Conservation (phyloP, 2,113 vertebrate genomes). For the Grammomys dolichurus region DNA sequence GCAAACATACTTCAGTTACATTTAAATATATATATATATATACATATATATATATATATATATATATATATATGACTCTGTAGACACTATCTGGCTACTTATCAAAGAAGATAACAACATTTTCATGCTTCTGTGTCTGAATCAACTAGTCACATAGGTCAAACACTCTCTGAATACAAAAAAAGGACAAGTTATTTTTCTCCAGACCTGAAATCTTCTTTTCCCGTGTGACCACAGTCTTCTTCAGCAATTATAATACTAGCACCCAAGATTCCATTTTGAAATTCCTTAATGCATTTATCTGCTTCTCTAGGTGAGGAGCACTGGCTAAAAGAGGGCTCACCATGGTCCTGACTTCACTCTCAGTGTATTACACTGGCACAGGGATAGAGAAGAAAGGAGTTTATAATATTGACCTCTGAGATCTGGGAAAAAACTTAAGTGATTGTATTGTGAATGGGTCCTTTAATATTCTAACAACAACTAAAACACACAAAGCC, state of each 20-base stretch:
- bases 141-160: not conserved
- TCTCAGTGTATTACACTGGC: not conserved
- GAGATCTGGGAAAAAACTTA: not conserved
- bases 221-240: not conserved
- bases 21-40: slow-evolving; percentile 20
- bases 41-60: no score
- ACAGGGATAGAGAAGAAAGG: not conserved
- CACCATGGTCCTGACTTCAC: not conserved
- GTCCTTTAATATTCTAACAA: not conserved
- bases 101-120: slow-evolving; percentile 54
- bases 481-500: not conserved
- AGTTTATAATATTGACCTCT: not conserved
- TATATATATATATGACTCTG: not conserved
- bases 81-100: slow-evolving; percentile 49
- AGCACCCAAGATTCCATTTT: not conserved
- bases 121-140: slow-evolving; percentile 20
- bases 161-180: slow-evolving; percentile 9
- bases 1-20: slow-evolving; percentile 52
- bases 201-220: slow-evolving; percentile 18
- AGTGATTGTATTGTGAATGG: not conserved
- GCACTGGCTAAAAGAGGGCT: not conserved
- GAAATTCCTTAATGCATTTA: not conserved
- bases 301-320: not conserved
- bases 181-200: slow-evolving; percentile 35
- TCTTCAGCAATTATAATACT: not conserved